These are phyloP conservation scores for Cuniculus paca DNA, from an alignment of 2,797 vertebrate genomes.

Conservation along the genomic window DNA sequence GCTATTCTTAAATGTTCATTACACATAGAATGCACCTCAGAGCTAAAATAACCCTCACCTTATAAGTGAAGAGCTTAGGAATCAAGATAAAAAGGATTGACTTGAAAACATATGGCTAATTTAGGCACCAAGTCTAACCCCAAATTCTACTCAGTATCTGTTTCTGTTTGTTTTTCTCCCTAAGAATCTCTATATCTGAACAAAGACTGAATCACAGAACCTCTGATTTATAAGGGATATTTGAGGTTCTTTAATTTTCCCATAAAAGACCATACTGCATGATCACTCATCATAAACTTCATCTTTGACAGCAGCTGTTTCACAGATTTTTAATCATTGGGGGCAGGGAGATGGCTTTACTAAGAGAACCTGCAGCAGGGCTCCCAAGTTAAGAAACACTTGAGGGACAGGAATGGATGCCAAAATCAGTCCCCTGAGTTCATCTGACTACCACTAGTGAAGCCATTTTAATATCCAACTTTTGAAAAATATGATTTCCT, in stretches of 20 bases:
- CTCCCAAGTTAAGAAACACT: slow-evolving; percentile 62
- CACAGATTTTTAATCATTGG: slow-evolving; percentile 28
- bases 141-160: neutral
- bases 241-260: slow-evolving; percentile 17
- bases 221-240: slow-evolving; percentile 32
- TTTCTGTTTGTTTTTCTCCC: neutral
- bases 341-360: neutral
- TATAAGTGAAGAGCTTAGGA: slow-evolving; percentile 44
- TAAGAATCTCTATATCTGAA: slow-evolving; percentile 15
- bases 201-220: neutral
- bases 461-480: slow-evolving; percentile 59
- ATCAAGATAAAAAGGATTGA: slow-evolving; percentile 40
- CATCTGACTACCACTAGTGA: slow-evolving; percentile 45
- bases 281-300: slow-evolving; percentile 28
- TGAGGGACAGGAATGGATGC: slow-evolving; percentile 20
- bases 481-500: slow-evolving; percentile 73
- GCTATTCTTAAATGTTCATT: slow-evolving; percentile 30
- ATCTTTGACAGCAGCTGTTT: slow-evolving; percentile 21
- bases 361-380: slow-evolving; percentile 8
- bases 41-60: slow-evolving; percentile 19
- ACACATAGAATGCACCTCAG: neutral
- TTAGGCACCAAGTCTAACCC: slow-evolving; percentile 16
- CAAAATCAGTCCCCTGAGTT: slow-evolving; percentile 56
- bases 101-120: neutral
- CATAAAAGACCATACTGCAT: neutral